A percentile compares a stretch with the other conserved stretches of the same genome.
Conservation (phyloP, 2,888 invertebrate genomes). For the Tupiocoris notatus region DNA sequence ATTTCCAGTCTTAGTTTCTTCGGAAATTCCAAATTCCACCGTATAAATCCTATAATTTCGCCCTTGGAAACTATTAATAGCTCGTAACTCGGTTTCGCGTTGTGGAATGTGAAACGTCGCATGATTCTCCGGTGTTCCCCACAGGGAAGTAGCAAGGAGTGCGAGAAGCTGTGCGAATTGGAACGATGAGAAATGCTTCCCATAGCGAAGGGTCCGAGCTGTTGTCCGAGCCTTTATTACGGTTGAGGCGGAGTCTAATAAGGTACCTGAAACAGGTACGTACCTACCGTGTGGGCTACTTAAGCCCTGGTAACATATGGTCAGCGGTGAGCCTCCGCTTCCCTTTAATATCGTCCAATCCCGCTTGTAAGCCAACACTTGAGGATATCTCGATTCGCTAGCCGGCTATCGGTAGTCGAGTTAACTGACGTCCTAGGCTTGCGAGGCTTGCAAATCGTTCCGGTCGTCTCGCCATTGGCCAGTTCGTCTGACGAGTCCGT, state of each 20-base stretch:
- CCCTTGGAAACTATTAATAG: too few relatives aligned
- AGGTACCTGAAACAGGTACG: neutral
- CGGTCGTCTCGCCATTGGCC: neutral
- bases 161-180: neutral
- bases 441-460: neutral
- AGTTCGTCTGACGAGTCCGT: neutral
- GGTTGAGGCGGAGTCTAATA: neutral
- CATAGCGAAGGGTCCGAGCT: neutral
- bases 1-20: too few relatives aligned
- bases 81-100: too few relatives aligned
- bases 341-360: neutral
- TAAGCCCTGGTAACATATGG: neutral
- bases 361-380: neutral
- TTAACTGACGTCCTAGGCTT: neutral
- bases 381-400: neutral
- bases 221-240: neutral
- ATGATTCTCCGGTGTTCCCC: neutral
- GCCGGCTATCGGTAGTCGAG: neutral
- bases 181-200: neutral
- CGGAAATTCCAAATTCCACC: too few relatives aligned
- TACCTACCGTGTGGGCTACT: neutral
- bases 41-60: too few relatives aligned
- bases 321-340: neutral
- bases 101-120: neutral
- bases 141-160: too few relatives aligned